These are phyloP conservation scores for Melanotaenia pygmaea DNA, from an alignment of 2,797 vertebrate species.

Conservation along the genomic window DNA sequence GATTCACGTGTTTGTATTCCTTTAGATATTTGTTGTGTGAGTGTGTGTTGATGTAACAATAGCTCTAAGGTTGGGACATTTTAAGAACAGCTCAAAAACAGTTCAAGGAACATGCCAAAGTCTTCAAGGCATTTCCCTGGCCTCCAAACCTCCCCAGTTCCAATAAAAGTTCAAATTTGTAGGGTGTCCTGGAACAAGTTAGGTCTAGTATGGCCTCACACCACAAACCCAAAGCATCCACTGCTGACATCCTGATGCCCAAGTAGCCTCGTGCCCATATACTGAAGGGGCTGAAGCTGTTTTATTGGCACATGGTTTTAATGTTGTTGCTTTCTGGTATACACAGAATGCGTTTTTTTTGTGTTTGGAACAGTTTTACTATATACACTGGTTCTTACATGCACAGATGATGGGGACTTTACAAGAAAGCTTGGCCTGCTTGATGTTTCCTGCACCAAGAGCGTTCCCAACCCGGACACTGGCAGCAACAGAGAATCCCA, in stretches of 20 bases:
- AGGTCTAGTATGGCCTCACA: background rate
- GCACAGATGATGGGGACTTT: slow-evolving; percentile 81
- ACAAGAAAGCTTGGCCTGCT: slow-evolving; percentile 86
- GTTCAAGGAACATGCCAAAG: too few species aligned
- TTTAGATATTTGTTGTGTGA: too few species aligned
- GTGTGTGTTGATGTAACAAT: too few species aligned
- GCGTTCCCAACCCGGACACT: slow-evolving; percentile 89
- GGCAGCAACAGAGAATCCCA: slow-evolving; percentile 85
- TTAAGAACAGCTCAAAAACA: too few species aligned
- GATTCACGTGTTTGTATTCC: background rate
- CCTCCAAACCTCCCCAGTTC: background rate
- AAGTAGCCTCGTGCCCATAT: background rate
- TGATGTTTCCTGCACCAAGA: slow-evolving; percentile 85
- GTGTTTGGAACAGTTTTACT: background rate
- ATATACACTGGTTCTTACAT: slow-evolving; percentile 70
- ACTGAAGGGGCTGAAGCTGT: too few species aligned
- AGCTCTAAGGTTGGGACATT: background rate
- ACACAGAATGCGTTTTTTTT: too few species aligned
- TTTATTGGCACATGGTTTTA: too few species aligned
- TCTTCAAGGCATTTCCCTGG: background rate
- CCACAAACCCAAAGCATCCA: background rate
- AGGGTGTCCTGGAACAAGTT: too few species aligned
- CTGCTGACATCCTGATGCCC: too few species aligned
- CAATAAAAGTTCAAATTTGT: background rate
- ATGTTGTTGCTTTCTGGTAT: too few species aligned